Percentiles rank a stretch among this genome's conserved stretches.
Evolutionary conservation across 2,113 vertebrate genomes (phyloP).

Genomic region (Narcine bancroftii): DNA sequence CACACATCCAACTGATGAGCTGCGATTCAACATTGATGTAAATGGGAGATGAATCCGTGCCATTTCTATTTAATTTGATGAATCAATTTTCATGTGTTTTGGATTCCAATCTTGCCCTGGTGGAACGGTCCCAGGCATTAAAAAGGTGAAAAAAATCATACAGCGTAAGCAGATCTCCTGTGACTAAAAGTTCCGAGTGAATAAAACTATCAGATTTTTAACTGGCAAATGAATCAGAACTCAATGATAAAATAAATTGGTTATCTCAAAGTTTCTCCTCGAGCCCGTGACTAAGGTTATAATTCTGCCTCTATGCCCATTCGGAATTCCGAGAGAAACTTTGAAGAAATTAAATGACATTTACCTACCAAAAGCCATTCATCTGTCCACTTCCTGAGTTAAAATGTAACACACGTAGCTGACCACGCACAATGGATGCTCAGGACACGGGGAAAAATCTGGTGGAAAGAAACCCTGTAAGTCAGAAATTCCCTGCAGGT

Average conservation of each 20-base stretch:
- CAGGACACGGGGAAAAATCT: too few species aligned
- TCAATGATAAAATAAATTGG: not conserved
- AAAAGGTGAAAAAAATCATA: not conserved
- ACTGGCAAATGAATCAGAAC: not conserved
- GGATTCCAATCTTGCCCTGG: not conserved
- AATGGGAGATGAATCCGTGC: not conserved
- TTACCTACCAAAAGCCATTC: too few species aligned
- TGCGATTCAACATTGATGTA: not conserved
- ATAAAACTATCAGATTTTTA: not conserved
- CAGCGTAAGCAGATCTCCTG: not conserved
- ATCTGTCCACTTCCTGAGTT: too few species aligned
- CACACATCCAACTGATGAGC: not conserved
- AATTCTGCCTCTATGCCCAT: too few species aligned
- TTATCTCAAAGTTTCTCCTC: not conserved
- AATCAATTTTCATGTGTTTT: not conserved
- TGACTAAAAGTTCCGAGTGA: not conserved
- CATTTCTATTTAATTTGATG: constrained; percentile 19
- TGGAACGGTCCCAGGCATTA: too few species aligned
- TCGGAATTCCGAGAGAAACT: too few species aligned
- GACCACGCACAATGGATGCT: too few species aligned
- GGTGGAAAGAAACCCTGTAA: too few species aligned
- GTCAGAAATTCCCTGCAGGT: too few species aligned
- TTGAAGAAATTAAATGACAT: too few species aligned
- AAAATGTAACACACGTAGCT: too few species aligned
- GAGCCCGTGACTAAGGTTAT: too few species aligned